Percentiles rank a stretch among this genome's conserved stretches.
Evolutionary conservation across 2,888 invertebrate species (phyloP).

Genomic region (Tachystola acroxantha): DNA sequence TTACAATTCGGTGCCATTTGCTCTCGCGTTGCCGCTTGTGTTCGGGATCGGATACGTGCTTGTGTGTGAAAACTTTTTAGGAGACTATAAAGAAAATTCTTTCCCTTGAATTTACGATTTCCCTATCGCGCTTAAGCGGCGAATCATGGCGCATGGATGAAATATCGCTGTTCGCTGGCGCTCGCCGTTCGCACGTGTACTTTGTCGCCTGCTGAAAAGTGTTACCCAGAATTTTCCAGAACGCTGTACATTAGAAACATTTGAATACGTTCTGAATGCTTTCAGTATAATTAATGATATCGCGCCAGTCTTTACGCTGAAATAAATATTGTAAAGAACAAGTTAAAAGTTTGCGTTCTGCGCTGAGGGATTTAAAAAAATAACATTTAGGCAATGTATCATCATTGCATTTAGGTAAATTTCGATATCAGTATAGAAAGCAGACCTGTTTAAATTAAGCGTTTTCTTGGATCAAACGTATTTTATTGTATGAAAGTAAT

Average conservation of each 20-base stretch:
- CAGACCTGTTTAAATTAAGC: too few relatives aligned
- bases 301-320: too few relatives aligned
- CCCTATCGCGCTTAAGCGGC: constrained; percentile 68
- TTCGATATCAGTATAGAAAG: too few relatives aligned
- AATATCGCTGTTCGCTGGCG: constrained; percentile 36
- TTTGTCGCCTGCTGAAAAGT: constrained; percentile 15
- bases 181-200: constrained; percentile 34
- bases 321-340: too few relatives aligned
- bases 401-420: too few relatives aligned
- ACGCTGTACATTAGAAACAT: constrained; percentile 5
- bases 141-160: constrained; percentile 64
- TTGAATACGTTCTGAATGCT: too few relatives aligned
- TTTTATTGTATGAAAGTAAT: too few relatives aligned
- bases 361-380: too few relatives aligned
- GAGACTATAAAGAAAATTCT: constrained; percentile 67
- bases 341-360: too few relatives aligned
- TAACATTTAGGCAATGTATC: too few relatives aligned
- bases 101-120: constrained; percentile 68
- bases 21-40: constrained; percentile 47
- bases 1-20: constrained; percentile 62
- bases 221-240: constrained; percentile 11
- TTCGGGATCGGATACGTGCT: constrained; percentile 48
- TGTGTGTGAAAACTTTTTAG: constrained; percentile 59
- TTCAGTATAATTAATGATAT: too few relatives aligned
- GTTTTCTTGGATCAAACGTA: too few relatives aligned